Evolutionary conservation across 1,140 invertebrate genomes (phyloP), one percentile per base, ranked within the genome.

Genomic region (Grapholita molesta): DNA sequence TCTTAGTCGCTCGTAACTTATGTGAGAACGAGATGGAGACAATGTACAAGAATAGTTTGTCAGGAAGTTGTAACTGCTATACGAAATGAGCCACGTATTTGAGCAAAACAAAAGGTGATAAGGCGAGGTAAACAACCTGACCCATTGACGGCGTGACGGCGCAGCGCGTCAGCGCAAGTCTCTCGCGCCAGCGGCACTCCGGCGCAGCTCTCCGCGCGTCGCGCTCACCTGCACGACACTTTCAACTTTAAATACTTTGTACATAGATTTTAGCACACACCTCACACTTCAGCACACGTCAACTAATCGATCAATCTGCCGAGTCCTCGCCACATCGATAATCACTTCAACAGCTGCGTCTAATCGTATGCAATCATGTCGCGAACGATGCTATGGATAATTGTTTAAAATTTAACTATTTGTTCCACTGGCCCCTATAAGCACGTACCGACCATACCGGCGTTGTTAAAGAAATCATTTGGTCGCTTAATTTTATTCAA

Each of bases 61-160:
- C 71, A 81, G 78, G 81, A 87, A 83, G 79, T 75, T 74, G 75
- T 74, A 73, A 81, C 71, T 78, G 70, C 33, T 61, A 69, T 79
- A 75, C 77, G 73, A 72, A 84, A 79, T 78, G 79, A 83, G 78
- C 75, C 73, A 81, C 81, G 82, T 86, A 85, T 84, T 85, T 85
- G 82, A 87, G 82, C 88, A 87, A 89, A 89, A 90, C 88, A 90
- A 90, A 90, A 90, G 88, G 88, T 89, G 88, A 90, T 90, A 90
- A 90, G 86, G 73, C 85, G 83, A 86, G 88, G 88, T 89, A 89
- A 90, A 90, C 85, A 90, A 89, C 88, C 86, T 88, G 83, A 83
- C 82, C 85, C 85, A 89, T 88, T 88, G 85, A 85, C 84, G 86
- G 81, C 79, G 79, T 81, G 79, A 83, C 82, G 83, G 70, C 75